phyloP scores from a whole-genome alignment of 2,888 invertebrate species.

The Branchellion lobata region DNA sequence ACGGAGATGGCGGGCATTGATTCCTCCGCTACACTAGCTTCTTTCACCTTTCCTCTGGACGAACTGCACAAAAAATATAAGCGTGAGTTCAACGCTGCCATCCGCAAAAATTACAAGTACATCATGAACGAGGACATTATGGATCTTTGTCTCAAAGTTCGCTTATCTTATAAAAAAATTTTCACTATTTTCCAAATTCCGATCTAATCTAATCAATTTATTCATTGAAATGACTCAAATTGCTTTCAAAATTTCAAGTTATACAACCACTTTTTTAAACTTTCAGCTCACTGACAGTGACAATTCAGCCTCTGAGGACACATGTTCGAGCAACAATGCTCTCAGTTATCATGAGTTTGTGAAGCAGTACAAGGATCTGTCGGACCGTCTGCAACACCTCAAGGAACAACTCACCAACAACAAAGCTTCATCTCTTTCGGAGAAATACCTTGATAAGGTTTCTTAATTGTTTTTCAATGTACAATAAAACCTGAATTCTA shows the following conservation, averaged over 20 bases:
- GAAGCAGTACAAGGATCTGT: conserved; percentile 22
- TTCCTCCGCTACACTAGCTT: neutral
- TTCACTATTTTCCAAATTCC: neutral
- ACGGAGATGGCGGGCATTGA: conserved; percentile 12
- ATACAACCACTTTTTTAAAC: neutral
- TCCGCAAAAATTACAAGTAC: conserved; percentile 30
- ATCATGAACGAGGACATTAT: conserved; percentile 28
- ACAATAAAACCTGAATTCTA: too few species aligned
- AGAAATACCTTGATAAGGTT: conserved; percentile 35
- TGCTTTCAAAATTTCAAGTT: neutral
- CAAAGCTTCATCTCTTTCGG: neutral
- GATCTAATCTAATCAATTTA: neutral
- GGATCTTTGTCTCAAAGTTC: conserved; percentile 8
- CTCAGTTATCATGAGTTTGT: conserved; percentile 32
- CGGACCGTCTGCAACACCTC: neutral
- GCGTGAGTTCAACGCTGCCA: conserved; percentile 33
- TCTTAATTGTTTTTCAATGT: neutral
- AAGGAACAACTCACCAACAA: conserved; percentile 13
- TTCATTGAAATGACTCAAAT: neutral
- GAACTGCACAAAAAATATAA: conserved; percentile 32
- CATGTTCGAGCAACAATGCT: conserved; percentile 12
- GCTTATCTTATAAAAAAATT: neutral
- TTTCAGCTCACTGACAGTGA: conserved; percentile 21
- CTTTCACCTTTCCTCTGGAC: conserved; percentile 20
- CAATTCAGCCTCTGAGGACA: conserved; percentile 24